Evolutionary conservation across 2,888 invertebrate genomes (phyloP), one percentile per base, ranked within the genome.

Genomic region (Acrobasis repandana): DNA sequence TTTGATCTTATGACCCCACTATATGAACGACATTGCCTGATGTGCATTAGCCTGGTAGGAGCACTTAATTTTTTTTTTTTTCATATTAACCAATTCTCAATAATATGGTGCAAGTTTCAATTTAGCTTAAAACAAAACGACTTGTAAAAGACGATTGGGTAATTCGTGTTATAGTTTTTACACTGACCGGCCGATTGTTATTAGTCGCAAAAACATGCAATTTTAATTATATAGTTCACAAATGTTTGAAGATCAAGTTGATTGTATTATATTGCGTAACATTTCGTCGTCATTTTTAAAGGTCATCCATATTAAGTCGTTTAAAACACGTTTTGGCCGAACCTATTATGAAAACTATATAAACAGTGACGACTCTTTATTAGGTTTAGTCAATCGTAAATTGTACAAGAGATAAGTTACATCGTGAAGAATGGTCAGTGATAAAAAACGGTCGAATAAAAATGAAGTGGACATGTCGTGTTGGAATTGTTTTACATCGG

Each of bases 401-500:
- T 69, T 63, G 66, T 52, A 66, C 62, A 63, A 63, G 68, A 65
- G 66, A 65, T 64, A 67, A 63, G 65, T 56, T 52, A 50, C 57
- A 64, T 60, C 59, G 36, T 59, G 9, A 5, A 66, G 14, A 62
- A 65, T 65, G 70, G 68, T 61, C 63, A 71, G 66, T 75, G 72
- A 71, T 65, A 62, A 64, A 59, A 70, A 69, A 50, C 75, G 67
- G 56, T 68, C 62, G 60, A 71, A 67, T 51, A 74, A 73, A 64
- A 74, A 72, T 49, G 71, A 75, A 47, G 74, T 63, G 52, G 86
- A 85, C 60, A 72, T 81, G 62, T 82, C 83, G 49, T 90, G 90
- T 67, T 90, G 88, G 88, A 88, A 88, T 74, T 90, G 90, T 77
- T 82, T 90, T 59, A 72, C 73, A 34, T 69, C 73, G 9, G 81